Conservation (phyloP, 2,888 invertebrate species). For the Tachystola acroxantha region DNA sequence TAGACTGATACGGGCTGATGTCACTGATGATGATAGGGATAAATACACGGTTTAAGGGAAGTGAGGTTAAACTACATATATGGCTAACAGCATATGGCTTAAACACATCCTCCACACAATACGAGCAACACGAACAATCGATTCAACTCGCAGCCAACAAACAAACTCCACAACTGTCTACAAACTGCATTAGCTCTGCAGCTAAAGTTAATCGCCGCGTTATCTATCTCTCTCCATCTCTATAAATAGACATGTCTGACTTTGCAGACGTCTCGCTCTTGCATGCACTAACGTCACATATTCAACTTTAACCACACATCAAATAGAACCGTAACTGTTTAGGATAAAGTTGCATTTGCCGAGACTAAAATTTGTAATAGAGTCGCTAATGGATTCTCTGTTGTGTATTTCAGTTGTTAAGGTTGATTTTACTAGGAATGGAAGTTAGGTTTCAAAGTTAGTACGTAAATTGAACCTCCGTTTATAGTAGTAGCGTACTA, state of each 20-base stretch:
- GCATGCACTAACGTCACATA: conserved; percentile 29
- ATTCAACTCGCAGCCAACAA: conserved; percentile 29
- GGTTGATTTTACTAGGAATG: conserved; percentile 26
- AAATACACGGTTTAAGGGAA: too few species aligned
- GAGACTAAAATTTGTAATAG: not conserved
- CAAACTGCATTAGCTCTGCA: conserved; percentile 35
- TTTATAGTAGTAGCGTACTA: conserved; percentile 72
- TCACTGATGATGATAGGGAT: too few species aligned
- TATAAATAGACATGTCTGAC: conserved; percentile 70
- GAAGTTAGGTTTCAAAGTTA: conserved; percentile 46
- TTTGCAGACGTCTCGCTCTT: conserved; percentile 56
- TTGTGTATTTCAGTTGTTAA: not conserved
- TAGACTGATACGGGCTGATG: too few species aligned
- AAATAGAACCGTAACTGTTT: conserved; percentile 12
- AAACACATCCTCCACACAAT: not conserved
- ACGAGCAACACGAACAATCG: conserved; percentile 34
- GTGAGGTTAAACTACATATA: too few species aligned
- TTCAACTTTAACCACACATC: conserved; percentile 17
- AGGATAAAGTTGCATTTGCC: conserved; percentile 29
- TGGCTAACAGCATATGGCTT: too few species aligned
- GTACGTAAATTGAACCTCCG: conserved; percentile 65
- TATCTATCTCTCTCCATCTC: conserved; percentile 28
- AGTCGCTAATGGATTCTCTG: not conserved
- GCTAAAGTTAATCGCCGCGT: conserved; percentile 49
- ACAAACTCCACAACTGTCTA: conserved; percentile 26